A percentile compares a stretch with the other conserved stretches of the same genome.
Conservation (phyloP, 30 jellyfish, hydroid and myxozoan species). For the Cassiopea andromeda region DNA sequence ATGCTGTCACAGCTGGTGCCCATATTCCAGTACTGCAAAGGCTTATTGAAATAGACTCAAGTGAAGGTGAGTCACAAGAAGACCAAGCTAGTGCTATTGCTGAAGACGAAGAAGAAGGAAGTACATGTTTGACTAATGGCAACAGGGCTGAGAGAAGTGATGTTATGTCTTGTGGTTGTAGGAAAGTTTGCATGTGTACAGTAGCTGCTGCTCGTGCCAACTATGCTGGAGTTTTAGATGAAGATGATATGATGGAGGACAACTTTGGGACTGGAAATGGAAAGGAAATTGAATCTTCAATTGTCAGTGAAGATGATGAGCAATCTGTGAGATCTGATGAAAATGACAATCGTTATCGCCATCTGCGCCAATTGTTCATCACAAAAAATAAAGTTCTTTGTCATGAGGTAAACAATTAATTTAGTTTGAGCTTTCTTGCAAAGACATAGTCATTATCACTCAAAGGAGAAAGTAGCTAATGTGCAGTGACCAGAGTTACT, state of each 20-base stretch:
- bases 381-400: conserved; percentile 87
- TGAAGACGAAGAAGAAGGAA: not conserved
- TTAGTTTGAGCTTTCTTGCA: no score
- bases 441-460: no score
- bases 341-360: conserved; percentile 52
- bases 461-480: no score
- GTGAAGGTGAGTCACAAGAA: conserved; percentile 4
- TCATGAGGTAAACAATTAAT: conserved; percentile 38
- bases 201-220: conserved; percentile 32
- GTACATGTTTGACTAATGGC: not conserved
- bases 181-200: conserved; percentile 23
- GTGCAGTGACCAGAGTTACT: no score
- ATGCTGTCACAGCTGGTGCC: conserved; percentile 77
- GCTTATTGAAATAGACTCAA: not conserved
- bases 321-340: not conserved
- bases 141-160: not conserved
- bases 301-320: conserved; percentile 17
- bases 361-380: conserved; percentile 81
- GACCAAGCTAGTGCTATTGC: conserved; percentile 4
- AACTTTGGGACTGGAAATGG: not conserved
- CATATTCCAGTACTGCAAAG: conserved; percentile 59
- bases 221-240: not conserved
- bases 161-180: conserved; percentile 62
- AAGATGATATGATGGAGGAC: not conserved
- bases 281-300: not conserved